Base-by-base conservation (phyloP, 2,888 invertebrate species). In the Eudemis profundana region DNA sequence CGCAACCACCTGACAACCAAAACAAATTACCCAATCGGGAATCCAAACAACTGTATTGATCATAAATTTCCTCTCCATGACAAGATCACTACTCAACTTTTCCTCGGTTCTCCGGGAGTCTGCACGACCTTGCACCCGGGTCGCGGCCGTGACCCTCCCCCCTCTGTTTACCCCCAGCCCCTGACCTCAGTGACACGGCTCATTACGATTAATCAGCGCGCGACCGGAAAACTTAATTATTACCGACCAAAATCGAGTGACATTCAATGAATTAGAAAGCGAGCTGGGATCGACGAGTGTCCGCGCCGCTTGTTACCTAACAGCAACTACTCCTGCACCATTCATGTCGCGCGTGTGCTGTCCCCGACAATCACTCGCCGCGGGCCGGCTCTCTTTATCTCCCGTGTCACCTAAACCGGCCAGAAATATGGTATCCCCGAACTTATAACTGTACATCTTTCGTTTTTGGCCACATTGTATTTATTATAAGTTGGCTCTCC, bases 261-360 rank as follows among this genome's bases (percentile, higher is more conserved):
- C 64, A 64, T 50, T 59, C 57, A 57, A 57, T 44, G 57, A 54
- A 64, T 51, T 64, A 64, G 64, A 64, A 64, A 64, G 62, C 54
- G 21, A 47, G 46, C 49, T 50, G 49, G 57, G 57, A 57, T 47
- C 46, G 57, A 47, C 57, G 27, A 33, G 57, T 12, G 47, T 38
- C 29, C 33, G 44, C 56, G 19, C 44, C 12, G 56, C n/a, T 44
- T 17, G 42, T 56, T 56, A 56, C 56, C 56, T 44, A 56, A 56
- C 29, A 42, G 17, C 42, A 10, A 44, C 56, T 44, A 44, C 56
- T 44, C 42, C 56, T 56, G 56, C 42, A 15, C 42, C 42, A 56
- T 44, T 56, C 56, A 56, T 40, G 15, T 29, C 54, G 54, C 40
- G 42, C 42, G 19, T 56, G 56, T 56, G 56, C 56, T 44, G 44